Conservation (phyloP, 2,797 vertebrate genomes). For the Danio kyathit region DNA sequence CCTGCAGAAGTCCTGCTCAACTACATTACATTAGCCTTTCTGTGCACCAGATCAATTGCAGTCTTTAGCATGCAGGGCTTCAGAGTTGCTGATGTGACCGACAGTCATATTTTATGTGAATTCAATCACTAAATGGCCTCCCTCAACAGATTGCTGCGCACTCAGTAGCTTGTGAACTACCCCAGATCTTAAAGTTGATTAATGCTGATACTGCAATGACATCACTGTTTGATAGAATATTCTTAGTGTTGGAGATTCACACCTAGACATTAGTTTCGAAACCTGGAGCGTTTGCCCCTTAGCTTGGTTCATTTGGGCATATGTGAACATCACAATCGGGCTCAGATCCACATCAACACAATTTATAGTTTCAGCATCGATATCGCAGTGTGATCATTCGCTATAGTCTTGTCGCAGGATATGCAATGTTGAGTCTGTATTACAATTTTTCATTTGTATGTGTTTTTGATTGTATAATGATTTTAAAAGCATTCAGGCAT, state of each 20-base stretch:
- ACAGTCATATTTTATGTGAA: slow-evolving; percentile 12
- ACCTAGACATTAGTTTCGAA: too few species aligned
- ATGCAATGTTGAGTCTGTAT: too few species aligned
- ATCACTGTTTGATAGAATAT: neutral
- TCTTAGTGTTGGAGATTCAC: neutral
- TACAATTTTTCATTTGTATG: too few species aligned
- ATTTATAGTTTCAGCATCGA: too few species aligned
- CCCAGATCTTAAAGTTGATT: neutral
- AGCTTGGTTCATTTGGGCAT: too few species aligned
- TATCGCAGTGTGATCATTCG: too few species aligned
- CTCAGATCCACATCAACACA: too few species aligned
- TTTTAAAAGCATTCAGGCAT: too few species aligned
- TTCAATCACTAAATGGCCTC: slow-evolving; percentile 12
- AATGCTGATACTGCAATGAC: neutral
- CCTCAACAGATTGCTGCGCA: neutral
- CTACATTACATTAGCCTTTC: neutral
- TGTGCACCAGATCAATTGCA: neutral
- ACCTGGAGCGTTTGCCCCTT: too few species aligned
- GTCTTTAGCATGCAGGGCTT: neutral
- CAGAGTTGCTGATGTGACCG: slow-evolving; percentile 14
- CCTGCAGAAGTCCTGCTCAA: neutral
- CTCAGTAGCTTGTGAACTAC: neutral
- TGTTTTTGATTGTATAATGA: too few species aligned
- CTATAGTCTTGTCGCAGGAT: too few species aligned
- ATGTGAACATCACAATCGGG: too few species aligned